Conservation (phyloP, 1,140 invertebrate species). For the Ips nitidus region DNA sequence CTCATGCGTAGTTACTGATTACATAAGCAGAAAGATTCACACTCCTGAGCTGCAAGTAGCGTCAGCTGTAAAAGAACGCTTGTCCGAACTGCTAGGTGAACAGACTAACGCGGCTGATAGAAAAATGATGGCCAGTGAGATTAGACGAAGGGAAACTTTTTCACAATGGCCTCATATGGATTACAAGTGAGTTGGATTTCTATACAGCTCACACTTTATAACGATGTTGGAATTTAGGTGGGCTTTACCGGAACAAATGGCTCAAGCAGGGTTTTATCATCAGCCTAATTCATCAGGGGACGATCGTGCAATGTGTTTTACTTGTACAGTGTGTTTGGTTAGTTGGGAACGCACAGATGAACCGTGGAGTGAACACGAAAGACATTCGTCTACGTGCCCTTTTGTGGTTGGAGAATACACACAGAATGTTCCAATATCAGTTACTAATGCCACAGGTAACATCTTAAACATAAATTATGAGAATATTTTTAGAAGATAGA, state of each 20-base stretch:
- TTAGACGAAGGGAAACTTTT: slow-evolving; percentile 85
- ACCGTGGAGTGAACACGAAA: slow-evolving; percentile 93
- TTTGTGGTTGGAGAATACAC: slow-evolving; percentile 94
- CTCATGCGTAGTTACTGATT: slow-evolving; percentile 74
- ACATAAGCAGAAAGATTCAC: slow-evolving; percentile 78
- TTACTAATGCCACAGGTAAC: slow-evolving; percentile 79
- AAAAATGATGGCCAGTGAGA: slow-evolving; percentile 88
- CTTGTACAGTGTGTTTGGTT: slow-evolving; percentile 88
- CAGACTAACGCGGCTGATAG: slow-evolving; percentile 62
- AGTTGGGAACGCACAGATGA: slow-evolving; percentile 96
- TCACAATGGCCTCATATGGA: slow-evolving; percentile 95
- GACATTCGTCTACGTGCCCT: slow-evolving; percentile 89
- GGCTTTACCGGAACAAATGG: slow-evolving; percentile 93
- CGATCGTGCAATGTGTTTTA: slow-evolving; percentile 93
- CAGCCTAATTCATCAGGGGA: slow-evolving; percentile 86
- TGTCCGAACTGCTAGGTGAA: slow-evolving; percentile 72
- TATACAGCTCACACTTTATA: slow-evolving; percentile 21
- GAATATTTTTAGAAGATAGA: background rate
- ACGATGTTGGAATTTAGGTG: slow-evolving; percentile 61
- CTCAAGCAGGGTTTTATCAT: slow-evolving; percentile 94
- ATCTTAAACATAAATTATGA: background rate
- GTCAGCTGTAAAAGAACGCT: slow-evolving; percentile 82
- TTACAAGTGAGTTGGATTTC: slow-evolving; percentile 72
- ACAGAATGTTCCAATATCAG: slow-evolving; percentile 90
- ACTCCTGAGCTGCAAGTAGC: slow-evolving; percentile 84